Base-by-base conservation (phyloP, 2,113 vertebrate species). In the Apus apus region DNA sequence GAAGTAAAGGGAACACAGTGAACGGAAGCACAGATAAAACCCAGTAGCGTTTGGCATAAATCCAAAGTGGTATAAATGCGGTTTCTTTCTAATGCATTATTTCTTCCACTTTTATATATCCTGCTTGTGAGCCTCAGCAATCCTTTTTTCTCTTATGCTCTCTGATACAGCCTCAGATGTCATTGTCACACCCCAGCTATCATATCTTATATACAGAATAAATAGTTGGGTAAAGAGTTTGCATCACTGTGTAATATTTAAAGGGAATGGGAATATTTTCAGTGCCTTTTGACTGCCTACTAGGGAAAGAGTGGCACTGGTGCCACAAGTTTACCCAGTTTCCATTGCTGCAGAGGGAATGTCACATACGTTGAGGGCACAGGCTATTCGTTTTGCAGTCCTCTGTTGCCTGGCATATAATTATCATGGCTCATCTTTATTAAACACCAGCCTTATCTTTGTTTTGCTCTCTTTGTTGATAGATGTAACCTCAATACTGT, bases 401-500 rank as follows among this genome's bases (percentile, higher is more conserved):
- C 81, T 85, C 84, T 92, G 72, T 87, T 94, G 83, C 85, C 96
- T 96, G 89, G 87, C 34, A 9, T 95, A 78, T 97, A 98, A 98
- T 97, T 97, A 98, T 96, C 96, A 65, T 18, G 36, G 96, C 96
- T 97, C 92, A 96, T 98, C 97, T 97, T 98, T 98, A 97, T 97
- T 98, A 98, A 98, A 96, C 90, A 95, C 92, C 91, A 43, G 93
- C 89, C 94, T 96, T 97, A 97, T 96, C 97, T 97, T 97, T 97
- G 88, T 97, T 97, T 97, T 96, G 95, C 87, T 96, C 80, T 96
- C 96, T 97, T 97, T 97, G 95, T 97, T 98, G 96, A 97, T 97
- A 97, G 95, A 97, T 97, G 81, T 96, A 97, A 95, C 97, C 96
- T 97, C 97, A 96, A 94, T 97, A 96, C 90, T 95, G 97, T 98